phyloP scores from a whole-genome alignment of 2,888 invertebrate species.

The Parnassius smintheus region DNA sequence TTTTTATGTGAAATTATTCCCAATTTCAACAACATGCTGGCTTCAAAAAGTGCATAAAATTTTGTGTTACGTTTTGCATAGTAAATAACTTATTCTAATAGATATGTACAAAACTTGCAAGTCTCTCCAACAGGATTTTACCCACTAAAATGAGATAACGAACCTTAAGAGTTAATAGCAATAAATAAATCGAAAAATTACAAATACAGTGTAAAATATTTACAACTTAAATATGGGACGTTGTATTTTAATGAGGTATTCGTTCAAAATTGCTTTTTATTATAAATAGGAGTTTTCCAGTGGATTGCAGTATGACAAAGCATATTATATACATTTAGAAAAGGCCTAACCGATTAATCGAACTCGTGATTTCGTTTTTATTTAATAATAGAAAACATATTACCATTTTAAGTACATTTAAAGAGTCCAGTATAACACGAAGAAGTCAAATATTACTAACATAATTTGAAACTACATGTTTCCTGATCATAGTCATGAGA shows the following conservation, averaged over 20 bases:
- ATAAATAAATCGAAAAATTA: constrained; percentile 71
- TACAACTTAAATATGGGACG: constrained; percentile 70
- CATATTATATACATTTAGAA: not conserved
- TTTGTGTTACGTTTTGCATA: constrained; percentile 10
- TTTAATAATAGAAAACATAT: not conserved
- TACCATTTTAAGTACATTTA: constrained; percentile 11
- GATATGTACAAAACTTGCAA: constrained; percentile 78
- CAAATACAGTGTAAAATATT: constrained; percentile 74
- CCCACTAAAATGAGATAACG: constrained; percentile 60
- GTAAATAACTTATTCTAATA: constrained; percentile 64
- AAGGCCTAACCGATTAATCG: not conserved
- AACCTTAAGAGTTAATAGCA: constrained; percentile 69
- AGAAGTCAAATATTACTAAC: too few relatives aligned
- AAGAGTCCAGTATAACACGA: not conserved
- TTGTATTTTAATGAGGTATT: constrained; percentile 28
- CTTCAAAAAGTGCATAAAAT: constrained; percentile 14
- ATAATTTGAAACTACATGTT: too few relatives aligned
- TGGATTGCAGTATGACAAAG: not conserved
- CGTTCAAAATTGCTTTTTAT: constrained; percentile 14
- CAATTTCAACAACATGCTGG: too few relatives aligned
- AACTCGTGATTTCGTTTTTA: not conserved
- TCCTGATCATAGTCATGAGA: too few relatives aligned
- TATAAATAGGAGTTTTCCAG: not conserved
- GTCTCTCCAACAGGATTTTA: constrained; percentile 73
- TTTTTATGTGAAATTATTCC: too few relatives aligned